Evolutionary conservation across 2,113 vertebrate genomes (phyloP).

Genomic region (Etheostoma cragini): DNA sequence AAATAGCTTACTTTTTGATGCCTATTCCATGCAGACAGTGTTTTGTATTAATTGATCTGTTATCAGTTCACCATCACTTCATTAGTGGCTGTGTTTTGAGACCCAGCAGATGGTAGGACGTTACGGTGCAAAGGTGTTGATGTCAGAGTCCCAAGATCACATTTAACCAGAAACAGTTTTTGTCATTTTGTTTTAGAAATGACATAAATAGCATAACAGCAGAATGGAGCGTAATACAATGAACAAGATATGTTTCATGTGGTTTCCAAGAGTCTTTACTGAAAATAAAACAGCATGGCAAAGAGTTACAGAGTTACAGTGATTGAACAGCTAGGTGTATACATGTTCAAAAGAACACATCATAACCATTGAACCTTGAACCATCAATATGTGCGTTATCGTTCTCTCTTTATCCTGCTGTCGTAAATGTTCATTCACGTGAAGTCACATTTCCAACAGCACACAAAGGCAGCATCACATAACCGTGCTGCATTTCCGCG

Average conservation of each 20-base stretch:
- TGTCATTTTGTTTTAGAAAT: neutral
- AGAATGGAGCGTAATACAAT: neutral
- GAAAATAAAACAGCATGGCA: neutral
- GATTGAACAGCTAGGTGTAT: too few relatives aligned
- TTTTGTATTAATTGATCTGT: neutral
- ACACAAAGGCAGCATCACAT: slow-evolving; percentile 14
- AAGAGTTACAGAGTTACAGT: neutral
- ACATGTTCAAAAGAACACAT: neutral
- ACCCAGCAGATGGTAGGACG: neutral
- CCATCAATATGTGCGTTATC: neutral
- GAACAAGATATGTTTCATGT: neutral
- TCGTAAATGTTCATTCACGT: too few relatives aligned
- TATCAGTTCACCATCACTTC: neutral
- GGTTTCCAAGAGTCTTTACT: neutral
- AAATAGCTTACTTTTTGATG: neutral
- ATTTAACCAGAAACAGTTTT: neutral
- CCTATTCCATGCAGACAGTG: neutral
- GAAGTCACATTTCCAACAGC: neutral
- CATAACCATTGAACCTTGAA: neutral
- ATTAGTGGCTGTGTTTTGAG: neutral
- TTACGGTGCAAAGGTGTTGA: neutral
- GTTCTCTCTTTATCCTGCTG: neutral
- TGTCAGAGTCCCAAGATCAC: neutral
- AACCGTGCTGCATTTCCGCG: slow-evolving; percentile 8
- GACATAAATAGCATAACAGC: neutral